phyloP scores from a whole-genome alignment of 2,888 invertebrate genomes.

The Zygothrica quintamaculata region DNA sequence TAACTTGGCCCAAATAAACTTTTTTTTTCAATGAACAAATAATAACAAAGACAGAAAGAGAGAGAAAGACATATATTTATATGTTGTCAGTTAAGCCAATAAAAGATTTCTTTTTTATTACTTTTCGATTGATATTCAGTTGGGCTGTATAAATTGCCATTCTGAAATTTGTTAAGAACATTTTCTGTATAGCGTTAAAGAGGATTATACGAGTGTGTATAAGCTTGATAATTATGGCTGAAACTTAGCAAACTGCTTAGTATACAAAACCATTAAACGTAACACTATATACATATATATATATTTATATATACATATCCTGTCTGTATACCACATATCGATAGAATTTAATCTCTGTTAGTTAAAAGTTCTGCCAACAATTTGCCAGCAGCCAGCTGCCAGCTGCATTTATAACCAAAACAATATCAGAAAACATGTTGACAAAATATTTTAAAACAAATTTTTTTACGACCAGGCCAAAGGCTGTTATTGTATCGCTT shows the following conservation, averaged over 20 bases:
- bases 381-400: constrained; percentile 16
- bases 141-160: constrained; percentile 49
- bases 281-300: too few relatives aligned
- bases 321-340: not conserved
- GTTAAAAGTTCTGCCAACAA: too few relatives aligned
- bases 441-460: constrained; percentile 15
- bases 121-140: constrained; percentile 51
- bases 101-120: constrained; percentile 74
- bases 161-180: constrained; percentile 48
- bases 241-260: too few relatives aligned
- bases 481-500: constrained; percentile 32
- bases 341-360: too few relatives aligned
- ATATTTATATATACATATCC: too few relatives aligned
- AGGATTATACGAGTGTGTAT: too few relatives aligned
- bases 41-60: not conserved
- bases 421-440: constrained; percentile 19
- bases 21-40: too few relatives aligned
- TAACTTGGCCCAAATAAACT: constrained; percentile 40
- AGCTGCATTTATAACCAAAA: constrained; percentile 20
- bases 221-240: too few relatives aligned
- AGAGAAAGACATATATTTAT: constrained; percentile 38
- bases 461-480: constrained; percentile 13
- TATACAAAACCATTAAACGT: too few relatives aligned
- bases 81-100: constrained; percentile 65
- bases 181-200: too few relatives aligned